Conservation (phyloP, 2,113 vertebrate species). For the Myanophis thanlyinensis region DNA sequence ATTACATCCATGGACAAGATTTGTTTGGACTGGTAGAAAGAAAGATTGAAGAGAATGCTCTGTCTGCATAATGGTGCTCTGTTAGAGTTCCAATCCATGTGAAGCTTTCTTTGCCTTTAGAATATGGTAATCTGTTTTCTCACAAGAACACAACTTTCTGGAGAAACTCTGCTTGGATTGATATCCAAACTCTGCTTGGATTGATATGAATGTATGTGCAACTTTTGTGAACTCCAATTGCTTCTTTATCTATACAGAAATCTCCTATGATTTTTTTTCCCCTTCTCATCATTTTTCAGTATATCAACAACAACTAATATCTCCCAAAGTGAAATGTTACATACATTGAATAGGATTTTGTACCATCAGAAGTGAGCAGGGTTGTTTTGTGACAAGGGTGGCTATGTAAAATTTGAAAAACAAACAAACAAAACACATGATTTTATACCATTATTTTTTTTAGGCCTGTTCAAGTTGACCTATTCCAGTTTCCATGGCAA, state of each 20-base stretch:
- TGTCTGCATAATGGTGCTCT: too few species aligned
- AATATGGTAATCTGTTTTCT: neutral
- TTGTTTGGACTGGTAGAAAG: neutral
- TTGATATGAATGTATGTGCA: neutral
- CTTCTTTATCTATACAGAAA: neutral
- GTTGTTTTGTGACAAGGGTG: too few species aligned
- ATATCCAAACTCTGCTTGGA: neutral
- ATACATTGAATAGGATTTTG: accelerated
- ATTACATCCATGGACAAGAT: neutral
- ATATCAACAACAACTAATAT: neutral
- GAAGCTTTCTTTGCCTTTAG: neutral
- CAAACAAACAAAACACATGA: neutral
- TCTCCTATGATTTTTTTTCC: neutral
- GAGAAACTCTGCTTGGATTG: neutral
- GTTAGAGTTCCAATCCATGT: too few species aligned
- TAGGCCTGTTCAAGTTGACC: neutral
- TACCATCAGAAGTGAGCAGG: neutral
- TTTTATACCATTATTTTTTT: neutral
- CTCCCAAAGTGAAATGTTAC: neutral
- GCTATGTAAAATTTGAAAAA: neutral
- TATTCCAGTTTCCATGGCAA: neutral
- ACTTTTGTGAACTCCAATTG: neutral
- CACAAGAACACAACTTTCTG: neutral
- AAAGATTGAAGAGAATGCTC: neutral
- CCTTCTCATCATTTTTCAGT: neutral